phyloP scores from a whole-genome alignment of 2,113 vertebrate genomes.

The Oreamnos americanus region DNA sequence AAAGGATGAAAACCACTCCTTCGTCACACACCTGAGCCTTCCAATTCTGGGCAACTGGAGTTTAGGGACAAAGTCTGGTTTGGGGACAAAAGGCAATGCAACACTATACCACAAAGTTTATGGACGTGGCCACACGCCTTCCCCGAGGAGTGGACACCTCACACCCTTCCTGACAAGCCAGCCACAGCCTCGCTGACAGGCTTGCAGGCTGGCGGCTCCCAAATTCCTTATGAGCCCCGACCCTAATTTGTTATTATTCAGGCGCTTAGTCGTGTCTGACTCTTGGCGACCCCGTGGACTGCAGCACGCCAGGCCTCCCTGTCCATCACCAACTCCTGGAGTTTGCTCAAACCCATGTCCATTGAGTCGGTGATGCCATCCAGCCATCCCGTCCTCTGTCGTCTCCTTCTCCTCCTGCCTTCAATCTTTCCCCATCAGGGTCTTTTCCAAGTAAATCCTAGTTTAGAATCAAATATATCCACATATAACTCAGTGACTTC shows the following conservation, averaged over 20 bases:
- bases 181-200: not conserved
- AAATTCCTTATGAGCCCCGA: not conserved
- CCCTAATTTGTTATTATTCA: not conserved
- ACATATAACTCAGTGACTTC: not conserved
- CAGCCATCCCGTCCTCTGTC: not conserved
- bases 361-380: not conserved
- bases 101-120: not conserved
- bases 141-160: too few species aligned
- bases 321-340: not conserved
- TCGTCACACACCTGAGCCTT: not conserved
- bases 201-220: not conserved
- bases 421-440: not conserved
- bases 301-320: not conserved
- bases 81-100: not conserved
- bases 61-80: not conserved
- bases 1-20: not conserved
- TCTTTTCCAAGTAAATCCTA: not conserved
- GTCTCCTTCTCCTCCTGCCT: not conserved
- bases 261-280: not conserved
- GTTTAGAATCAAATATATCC: not conserved
- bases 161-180: not conserved
- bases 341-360: not conserved
- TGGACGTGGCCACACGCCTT: not conserved
- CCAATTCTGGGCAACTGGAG: not conserved
- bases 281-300: not conserved